Conservation (phyloP, 2,797 vertebrate genomes). For the Lophotriccus pileatus region DNA sequence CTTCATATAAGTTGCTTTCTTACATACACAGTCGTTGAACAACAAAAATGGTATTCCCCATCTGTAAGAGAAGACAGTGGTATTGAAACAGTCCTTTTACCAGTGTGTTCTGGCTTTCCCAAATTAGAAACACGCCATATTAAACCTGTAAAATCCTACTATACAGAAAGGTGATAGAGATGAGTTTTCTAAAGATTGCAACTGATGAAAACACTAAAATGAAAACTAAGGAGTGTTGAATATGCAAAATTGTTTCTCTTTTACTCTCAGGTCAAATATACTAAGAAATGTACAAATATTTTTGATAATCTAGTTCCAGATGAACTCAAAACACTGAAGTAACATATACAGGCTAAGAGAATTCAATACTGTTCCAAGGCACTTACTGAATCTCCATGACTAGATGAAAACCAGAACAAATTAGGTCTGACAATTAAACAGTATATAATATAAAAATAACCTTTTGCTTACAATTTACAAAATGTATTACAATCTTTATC, state of each 20-base stretch:
- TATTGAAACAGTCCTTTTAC: slow-evolving; percentile 52
- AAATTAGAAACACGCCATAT: slow-evolving; percentile 15
- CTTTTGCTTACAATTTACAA: slow-evolving; percentile 99
- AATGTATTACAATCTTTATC: slow-evolving; percentile 95
- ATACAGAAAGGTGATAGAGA: slow-evolving; percentile 26
- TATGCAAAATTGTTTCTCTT: slow-evolving; percentile 60
- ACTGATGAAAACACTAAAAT: slow-evolving; percentile 51
- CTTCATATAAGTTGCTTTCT: slow-evolving; percentile 63
- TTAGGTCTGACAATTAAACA: slow-evolving; percentile 76
- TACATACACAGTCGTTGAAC: slow-evolving; percentile 45
- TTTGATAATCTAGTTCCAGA: slow-evolving; percentile 76
- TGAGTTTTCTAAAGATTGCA: slow-evolving; percentile 1
- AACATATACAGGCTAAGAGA: slow-evolving; percentile 77
- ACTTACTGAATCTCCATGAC: slow-evolving; percentile 87
- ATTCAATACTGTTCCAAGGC: slow-evolving; percentile 87
- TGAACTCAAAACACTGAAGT: slow-evolving; percentile 77
- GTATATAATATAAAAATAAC: slow-evolving; percentile 98
- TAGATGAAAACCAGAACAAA: slow-evolving; percentile 80
- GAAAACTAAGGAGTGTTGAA: slow-evolving; percentile 63
- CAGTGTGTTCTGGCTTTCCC: slow-evolving; percentile 43
- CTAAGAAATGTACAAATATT: slow-evolving; percentile 84
- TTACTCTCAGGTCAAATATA: slow-evolving; percentile 87
- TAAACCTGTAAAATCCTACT: slow-evolving; percentile 8
- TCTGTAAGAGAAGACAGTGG: slow-evolving; percentile 46
- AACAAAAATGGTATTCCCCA: slow-evolving; percentile 34